Evolutionary conservation across 2,113 vertebrate species (phyloP).

Genomic region (Anas platyrhynchos): DNA sequence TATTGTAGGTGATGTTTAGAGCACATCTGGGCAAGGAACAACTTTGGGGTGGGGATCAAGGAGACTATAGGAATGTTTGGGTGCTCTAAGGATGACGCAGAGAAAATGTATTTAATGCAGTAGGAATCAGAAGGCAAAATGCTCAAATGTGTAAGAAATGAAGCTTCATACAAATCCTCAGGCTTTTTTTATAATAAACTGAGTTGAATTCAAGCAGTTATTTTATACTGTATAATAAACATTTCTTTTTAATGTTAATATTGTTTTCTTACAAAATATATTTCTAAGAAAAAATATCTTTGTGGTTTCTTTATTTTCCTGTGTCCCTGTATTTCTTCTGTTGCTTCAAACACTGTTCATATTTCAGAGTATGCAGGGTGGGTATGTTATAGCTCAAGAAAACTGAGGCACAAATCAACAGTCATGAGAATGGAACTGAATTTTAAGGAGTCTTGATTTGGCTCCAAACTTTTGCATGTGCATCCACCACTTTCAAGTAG

Average conservation of each 20-base stretch:
- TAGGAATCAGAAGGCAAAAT: not conserved
- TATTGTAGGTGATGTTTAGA: not conserved
- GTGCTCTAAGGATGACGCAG: not conserved
- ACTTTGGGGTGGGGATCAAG: not conserved
- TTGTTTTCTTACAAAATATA: conserved; percentile 78
- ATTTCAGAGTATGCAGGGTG: not conserved
- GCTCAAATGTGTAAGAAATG: not conserved
- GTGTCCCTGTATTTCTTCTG: not conserved
- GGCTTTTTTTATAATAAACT: conserved; percentile 29
- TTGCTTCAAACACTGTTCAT: not conserved
- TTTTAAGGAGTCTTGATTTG: not conserved
- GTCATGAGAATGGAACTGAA: not conserved
- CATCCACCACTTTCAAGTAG: not conserved
- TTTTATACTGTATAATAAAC: conserved; percentile 79
- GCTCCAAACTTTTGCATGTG: not conserved
- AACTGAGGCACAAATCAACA: not conserved
- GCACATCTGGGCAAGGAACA: not conserved
- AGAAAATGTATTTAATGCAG: not conserved
- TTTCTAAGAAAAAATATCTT: conserved; percentile 73
- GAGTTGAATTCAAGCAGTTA: conserved; percentile 62
- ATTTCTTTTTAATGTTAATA: conserved; percentile 74
- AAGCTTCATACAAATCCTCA: conserved; percentile 58
- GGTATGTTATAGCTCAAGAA: not conserved
- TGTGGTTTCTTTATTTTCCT: conserved; percentile 1
- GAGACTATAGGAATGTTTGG: not conserved